Evolutionary conservation across 2,888 invertebrate genomes (phyloP).

Genomic region (Lithosia quadra): DNA sequence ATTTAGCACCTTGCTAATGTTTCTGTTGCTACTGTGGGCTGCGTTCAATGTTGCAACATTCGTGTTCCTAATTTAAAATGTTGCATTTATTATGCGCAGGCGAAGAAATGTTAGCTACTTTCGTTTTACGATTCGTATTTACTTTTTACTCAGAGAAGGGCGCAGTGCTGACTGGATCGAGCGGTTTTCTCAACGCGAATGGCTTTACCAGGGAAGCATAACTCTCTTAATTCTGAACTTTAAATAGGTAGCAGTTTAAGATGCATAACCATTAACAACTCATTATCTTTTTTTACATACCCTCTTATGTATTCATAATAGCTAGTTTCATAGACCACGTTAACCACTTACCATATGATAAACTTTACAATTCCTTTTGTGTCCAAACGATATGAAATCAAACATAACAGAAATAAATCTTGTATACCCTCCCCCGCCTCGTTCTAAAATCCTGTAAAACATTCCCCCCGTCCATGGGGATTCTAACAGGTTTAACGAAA

Average conservation of each 20-base stretch:
- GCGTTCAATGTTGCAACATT: constrained; percentile 17
- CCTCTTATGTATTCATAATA: no score
- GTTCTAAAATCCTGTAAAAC: neutral
- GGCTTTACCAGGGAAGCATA: neutral
- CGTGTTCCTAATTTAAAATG: constrained; percentile 19
- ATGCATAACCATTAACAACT: no score
- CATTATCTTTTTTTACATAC: no score
- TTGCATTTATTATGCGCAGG: constrained; percentile 21
- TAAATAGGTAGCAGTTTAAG: no score
- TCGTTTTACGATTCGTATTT: neutral
- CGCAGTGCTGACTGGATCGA: neutral
- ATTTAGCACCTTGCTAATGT: constrained; percentile 26
- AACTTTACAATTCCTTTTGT: neutral
- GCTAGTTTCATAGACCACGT: no score
- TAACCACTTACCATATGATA: no score
- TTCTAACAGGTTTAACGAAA: neutral
- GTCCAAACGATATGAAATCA: neutral
- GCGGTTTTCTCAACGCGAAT: neutral
- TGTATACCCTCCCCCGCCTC: neutral
- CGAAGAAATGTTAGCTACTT: constrained; percentile 3
- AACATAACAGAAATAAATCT: neutral
- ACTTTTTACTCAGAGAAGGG: neutral
- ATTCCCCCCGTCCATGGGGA: neutral
- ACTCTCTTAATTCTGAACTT: no score
- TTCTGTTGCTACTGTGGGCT: constrained; percentile 8